Percentiles rank a stretch among this genome's conserved stretches.
phyloP scores from a whole-genome alignment of 1,140 invertebrate genomes.

The Oncopeltus fasciatus region DNA sequence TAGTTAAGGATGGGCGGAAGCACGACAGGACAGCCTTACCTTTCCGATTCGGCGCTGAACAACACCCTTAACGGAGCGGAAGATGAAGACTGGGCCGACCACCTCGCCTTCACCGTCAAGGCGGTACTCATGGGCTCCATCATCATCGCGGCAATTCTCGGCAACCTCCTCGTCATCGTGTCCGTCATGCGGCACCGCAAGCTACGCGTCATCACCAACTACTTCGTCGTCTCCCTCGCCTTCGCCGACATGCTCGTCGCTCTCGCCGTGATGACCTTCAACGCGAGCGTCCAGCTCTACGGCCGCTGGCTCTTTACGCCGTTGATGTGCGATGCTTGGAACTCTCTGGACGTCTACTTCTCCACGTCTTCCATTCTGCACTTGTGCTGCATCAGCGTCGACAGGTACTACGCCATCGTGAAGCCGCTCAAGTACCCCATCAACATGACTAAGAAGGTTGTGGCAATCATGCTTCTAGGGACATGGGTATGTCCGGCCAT shows the following conservation, averaged over 20 bases:
- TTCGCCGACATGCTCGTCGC: constrained; percentile 84
- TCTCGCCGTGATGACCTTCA: constrained; percentile 85
- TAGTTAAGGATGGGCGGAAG: too few relatives aligned
- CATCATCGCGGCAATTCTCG: constrained; percentile 70
- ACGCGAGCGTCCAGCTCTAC: constrained; percentile 72
- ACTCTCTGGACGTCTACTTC: constrained; percentile 88
- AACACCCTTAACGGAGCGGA: too few relatives aligned
- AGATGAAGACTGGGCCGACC: not conserved
- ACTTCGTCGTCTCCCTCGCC: constrained; percentile 83
- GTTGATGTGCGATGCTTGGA: constrained; percentile 90
- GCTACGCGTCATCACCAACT: constrained; percentile 80
- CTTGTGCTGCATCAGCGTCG: constrained; percentile 61
- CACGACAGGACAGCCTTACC: too few relatives aligned
- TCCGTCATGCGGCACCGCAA: constrained; percentile 75
- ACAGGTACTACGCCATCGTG: constrained; percentile 77
- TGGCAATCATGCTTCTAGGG: constrained; percentile 62
- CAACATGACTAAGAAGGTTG: constrained; percentile 64
- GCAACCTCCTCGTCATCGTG: constrained; percentile 75
- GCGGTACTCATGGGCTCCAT: constrained; percentile 65
- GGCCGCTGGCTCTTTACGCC: constrained; percentile 77
- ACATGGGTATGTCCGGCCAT: constrained; percentile 86
- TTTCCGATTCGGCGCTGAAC: too few relatives aligned
- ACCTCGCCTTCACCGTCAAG: constrained; percentile 38
- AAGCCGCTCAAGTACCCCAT: constrained; percentile 76
- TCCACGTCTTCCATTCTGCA: constrained; percentile 82